These are phyloP conservation scores for Nasonia oneida DNA, from an alignment of 2,888 invertebrate species.

Conservation along the genomic window DNA sequence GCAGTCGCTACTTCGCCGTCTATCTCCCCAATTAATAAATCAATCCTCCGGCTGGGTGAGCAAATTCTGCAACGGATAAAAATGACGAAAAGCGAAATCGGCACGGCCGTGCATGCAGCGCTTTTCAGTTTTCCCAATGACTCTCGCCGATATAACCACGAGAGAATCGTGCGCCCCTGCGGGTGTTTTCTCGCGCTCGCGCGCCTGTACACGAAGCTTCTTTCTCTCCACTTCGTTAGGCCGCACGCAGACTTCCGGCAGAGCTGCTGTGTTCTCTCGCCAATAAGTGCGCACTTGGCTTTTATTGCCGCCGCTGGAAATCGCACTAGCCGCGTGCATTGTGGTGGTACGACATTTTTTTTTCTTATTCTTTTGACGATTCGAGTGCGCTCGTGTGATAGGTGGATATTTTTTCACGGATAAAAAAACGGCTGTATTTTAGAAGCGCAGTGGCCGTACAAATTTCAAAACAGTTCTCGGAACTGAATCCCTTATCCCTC, in stretches of 20 bases:
- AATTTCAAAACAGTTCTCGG: not conserved
- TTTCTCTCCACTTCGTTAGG: conserved; percentile 41
- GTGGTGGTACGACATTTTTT: not conserved
- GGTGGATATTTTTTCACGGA: not conserved
- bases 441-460: not conserved
- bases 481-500: not conserved
- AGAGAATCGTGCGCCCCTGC: not conserved
- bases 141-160: not conserved
- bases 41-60: conserved; percentile 12
- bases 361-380: not conserved
- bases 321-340: conserved; percentile 17
- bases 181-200: not conserved
- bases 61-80: not conserved
- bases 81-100: not conserved
- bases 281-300: conserved; percentile 59
- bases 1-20: not conserved
- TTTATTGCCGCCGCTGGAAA: conserved; percentile 54
- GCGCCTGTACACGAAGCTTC: not conserved
- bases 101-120: too few species aligned
- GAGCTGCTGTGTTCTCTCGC: conserved; percentile 24
- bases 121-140: conserved; percentile 1
- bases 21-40: conserved; percentile 56
- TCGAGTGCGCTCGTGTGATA: too few species aligned
- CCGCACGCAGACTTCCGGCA: conserved; percentile 51
- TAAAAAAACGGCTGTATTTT: not conserved